These are phyloP conservation scores for Erebia palarica DNA, from an alignment of 2,888 invertebrate genomes.

Conservation along the genomic window DNA sequence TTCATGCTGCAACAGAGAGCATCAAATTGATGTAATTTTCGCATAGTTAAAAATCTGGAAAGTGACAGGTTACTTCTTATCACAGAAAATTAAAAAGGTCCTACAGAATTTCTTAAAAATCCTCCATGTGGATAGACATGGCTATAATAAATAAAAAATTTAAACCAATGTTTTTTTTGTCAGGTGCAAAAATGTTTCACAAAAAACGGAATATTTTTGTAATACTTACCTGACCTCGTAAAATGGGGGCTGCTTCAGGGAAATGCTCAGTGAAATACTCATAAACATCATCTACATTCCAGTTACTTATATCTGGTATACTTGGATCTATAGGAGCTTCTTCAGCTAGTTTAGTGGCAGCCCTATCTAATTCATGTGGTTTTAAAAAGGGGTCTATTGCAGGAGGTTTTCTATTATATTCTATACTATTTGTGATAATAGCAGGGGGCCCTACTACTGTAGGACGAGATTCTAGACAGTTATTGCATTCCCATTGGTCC, in stretches of 20 bases:
- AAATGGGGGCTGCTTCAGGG: constrained; percentile 89
- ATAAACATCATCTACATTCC: constrained; percentile 92
- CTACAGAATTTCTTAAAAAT: no score
- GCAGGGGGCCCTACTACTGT: constrained; percentile 64
- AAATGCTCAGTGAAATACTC: constrained; percentile 90
- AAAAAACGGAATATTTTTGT: neutral
- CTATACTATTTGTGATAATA: constrained; percentile 59
- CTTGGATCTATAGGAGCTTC: constrained; percentile 83
- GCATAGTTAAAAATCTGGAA: no score
- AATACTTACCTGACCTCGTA: constrained; percentile 88
- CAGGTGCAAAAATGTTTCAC: no score
- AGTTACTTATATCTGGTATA: constrained; percentile 90
- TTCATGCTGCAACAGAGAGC: no score
- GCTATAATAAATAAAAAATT: no score
- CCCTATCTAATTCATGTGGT: constrained; percentile 73
- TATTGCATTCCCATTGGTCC: constrained; percentile 87
- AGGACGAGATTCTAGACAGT: constrained; percentile 81
- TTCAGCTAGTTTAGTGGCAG: constrained; percentile 63
- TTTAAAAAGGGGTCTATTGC: constrained; percentile 69
- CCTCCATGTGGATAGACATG: no score
- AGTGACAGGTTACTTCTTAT: no score
- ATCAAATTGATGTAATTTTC: no score
- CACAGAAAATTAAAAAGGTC: no score
- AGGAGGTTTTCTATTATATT: constrained; percentile 54
- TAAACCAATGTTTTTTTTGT: no score